phyloP scores from a whole-genome alignment of 2,888 invertebrate species.

The Silvanus unidentatus region DNA sequence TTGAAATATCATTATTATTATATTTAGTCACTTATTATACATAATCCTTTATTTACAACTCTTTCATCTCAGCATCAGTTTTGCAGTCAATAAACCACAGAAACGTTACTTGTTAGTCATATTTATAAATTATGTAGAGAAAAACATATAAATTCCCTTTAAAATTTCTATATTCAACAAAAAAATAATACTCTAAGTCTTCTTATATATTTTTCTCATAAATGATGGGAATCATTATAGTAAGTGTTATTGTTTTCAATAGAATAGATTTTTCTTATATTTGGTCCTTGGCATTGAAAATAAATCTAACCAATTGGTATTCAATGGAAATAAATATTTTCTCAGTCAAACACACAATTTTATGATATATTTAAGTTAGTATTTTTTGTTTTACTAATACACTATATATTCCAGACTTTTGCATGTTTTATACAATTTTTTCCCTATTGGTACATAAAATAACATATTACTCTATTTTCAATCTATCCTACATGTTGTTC shows the following conservation, averaged over 20 bases:
- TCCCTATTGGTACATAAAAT: background rate
- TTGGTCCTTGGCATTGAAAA: conserved; percentile 3
- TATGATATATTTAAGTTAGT: conserved; percentile 1
- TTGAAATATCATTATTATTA: background rate
- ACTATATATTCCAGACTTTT: conserved; percentile 4
- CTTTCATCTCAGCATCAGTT: too few species aligned
- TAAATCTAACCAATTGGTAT: background rate
- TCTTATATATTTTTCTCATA: conserved; percentile 4
- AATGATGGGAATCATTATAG: background rate
- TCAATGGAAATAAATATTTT: background rate
- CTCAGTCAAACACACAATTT: conserved; percentile 2
- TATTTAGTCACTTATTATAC: background rate
- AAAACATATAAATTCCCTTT: conserved; percentile 4
- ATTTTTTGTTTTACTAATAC: background rate
- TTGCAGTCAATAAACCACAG: too few species aligned
- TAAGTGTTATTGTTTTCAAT: background rate
- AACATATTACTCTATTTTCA: conserved; percentile 1
- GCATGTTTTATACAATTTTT: conserved; percentile 2
- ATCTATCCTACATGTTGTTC: too few species aligned
- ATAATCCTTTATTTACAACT: conserved; percentile 2
- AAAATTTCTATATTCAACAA: background rate
- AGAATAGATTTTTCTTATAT: background rate
- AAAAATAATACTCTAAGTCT: background rate
- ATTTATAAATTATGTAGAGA: background rate
- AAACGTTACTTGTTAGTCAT: background rate